phyloP scores from a whole-genome alignment of 2,113 vertebrate species.

The Castor canadensis region DNA sequence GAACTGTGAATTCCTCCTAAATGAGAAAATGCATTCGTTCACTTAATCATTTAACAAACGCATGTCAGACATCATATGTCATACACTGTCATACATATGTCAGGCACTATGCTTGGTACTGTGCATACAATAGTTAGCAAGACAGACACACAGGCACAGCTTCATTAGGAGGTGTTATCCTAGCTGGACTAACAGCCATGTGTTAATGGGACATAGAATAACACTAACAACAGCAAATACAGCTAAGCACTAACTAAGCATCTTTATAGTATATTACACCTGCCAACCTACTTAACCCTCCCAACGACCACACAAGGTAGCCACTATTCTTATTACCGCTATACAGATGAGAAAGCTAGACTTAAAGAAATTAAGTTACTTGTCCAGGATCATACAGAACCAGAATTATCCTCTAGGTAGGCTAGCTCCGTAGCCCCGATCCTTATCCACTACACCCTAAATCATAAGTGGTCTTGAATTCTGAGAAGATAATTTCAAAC shows the following conservation, averaged over 20 bases:
- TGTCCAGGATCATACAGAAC: not conserved
- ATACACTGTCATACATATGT: too few species aligned
- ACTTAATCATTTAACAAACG: slow-evolving; percentile 28
- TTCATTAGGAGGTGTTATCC: not conserved
- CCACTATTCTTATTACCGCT: not conserved
- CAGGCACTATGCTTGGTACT: not conserved
- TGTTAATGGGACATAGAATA: not conserved
- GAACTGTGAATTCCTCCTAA: not conserved
- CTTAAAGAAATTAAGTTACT: not conserved
- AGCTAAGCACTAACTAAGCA: not conserved
- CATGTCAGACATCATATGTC: not conserved
- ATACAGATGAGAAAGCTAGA: not conserved
- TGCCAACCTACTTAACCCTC: not conserved
- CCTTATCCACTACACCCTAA: not conserved
- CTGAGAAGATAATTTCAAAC: not conserved
- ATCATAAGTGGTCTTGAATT: slow-evolving; percentile 4
- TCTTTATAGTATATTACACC: not conserved
- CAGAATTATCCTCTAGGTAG: not conserved
- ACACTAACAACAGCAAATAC: not conserved
- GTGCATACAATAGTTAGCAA: not conserved
- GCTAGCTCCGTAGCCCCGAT: not conserved
- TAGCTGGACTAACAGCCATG: not conserved
- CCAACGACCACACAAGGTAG: not conserved
- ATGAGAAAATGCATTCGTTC: not conserved
- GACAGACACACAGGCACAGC: not conserved